phyloP scores from a whole-genome alignment of 1,140 invertebrate species.

The Lepidurus apus region DNA sequence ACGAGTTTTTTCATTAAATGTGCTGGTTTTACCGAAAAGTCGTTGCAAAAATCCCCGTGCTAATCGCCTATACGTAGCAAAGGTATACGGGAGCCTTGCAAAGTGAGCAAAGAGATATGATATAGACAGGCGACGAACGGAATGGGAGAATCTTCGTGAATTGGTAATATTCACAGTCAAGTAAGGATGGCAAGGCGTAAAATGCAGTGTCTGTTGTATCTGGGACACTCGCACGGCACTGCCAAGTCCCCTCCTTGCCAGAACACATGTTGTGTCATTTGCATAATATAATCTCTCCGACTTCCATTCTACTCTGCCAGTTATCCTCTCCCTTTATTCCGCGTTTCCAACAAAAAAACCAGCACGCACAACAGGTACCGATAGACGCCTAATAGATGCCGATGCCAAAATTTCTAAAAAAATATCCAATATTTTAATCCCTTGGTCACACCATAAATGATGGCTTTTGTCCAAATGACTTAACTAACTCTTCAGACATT shows the following conservation, averaged over 20 bases:
- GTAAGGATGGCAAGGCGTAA: not conserved
- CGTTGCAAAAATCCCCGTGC: too few species aligned
- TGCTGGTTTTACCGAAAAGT: too few species aligned
- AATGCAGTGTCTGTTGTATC: not conserved
- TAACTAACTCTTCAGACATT: too few species aligned
- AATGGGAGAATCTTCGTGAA: too few species aligned
- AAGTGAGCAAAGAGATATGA: too few species aligned
- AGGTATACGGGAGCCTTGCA: too few species aligned
- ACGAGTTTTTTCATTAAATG: too few species aligned
- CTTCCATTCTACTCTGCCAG: not conserved
- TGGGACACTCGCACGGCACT: not conserved
- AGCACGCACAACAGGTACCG: not conserved
- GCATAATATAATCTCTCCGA: slow-evolving; percentile 12
- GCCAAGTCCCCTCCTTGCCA: not conserved
- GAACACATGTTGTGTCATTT: slow-evolving; percentile 19
- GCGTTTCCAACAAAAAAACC: not conserved
- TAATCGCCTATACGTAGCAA: too few species aligned
- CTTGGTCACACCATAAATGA: not conserved
- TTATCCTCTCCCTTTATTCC: not conserved
- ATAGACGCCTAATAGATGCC: not conserved
- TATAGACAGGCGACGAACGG: too few species aligned
- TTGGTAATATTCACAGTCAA: too few species aligned
- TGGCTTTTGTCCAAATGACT: not conserved
- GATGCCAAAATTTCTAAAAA: not conserved
- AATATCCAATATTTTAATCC: not conserved